Conservation (phyloP, 2,888 invertebrate species). For the Lasioglossum vierecki region DNA sequence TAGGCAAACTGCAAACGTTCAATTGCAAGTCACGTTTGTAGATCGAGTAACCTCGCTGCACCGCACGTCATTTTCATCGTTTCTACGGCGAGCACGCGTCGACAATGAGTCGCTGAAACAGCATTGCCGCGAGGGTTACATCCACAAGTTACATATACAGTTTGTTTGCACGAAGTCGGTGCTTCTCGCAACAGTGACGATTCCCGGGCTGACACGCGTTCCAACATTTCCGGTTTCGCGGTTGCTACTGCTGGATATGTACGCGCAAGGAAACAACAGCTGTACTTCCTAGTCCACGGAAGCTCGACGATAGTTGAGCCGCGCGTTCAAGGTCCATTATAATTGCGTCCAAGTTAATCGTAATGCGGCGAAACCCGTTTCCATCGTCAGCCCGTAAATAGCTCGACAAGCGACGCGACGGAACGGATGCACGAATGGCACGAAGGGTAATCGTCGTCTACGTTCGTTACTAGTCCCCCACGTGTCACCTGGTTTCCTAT, state of each 20-base stretch:
- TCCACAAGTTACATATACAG: constrained; percentile 13
- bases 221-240: constrained; percentile 47
- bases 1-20: constrained; percentile 25
- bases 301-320: constrained; percentile 60
- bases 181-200: constrained; percentile 33
- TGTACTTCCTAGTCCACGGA: constrained; percentile 63
- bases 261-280: constrained; percentile 50
- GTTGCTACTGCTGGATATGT: constrained; percentile 28
- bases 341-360: constrained; percentile 72
- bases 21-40: constrained; percentile 47
- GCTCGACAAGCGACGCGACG: constrained; percentile 28
- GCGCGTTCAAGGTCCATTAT: constrained; percentile 69
- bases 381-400: constrained; percentile 61
- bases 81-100: neutral
- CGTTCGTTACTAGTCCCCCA: constrained; percentile 31
- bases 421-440: constrained; percentile 49
- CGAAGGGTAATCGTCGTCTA: constrained; percentile 29
- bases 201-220: constrained; percentile 40
- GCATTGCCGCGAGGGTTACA: constrained; percentile 29
- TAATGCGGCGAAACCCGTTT: constrained; percentile 62
- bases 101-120: constrained; percentile 55
- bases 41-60: constrained; percentile 31
- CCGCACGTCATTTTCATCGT: constrained; percentile 18
- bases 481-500: constrained; percentile 56
- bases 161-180: constrained; percentile 46